Base-by-base conservation (phyloP, 2,888 invertebrate species). In the Ceratothoa steindachneri region DNA sequence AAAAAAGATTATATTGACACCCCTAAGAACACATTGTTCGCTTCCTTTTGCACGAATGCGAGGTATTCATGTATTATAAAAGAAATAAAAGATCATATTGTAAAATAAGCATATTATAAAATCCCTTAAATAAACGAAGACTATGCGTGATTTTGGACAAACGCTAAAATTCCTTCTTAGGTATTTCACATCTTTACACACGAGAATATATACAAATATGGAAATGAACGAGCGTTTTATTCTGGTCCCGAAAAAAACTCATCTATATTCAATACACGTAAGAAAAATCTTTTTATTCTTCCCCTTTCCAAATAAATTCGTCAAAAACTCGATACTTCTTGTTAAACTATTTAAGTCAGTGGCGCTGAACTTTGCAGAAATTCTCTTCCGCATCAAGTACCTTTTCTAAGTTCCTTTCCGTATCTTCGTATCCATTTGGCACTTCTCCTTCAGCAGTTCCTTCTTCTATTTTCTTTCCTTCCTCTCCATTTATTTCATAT, bases 211-310 rank as follows among this genome's bases (percentile, higher is more conserved):
- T 60, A 60, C 60, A 60, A 22, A 60, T 60, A 60, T 60, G 60
- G 60, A 60, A 60, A 60, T 60, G 60, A 60, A 60, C 60, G 60
- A 60, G 60, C 12, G 24, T 60, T 60, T 60, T 60, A 60, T 60
- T 60, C 60, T 15, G 60, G 60, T 24, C 60, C 27, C n/a, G 24
- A 60, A 60, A 24, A 60, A 22, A 24, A 12, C 60, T 60, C 60
- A 60, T 60, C 60, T 60, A 60, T 60, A 60, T 60, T 60, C 60
- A 60, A 60, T 60, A 60, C 60, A 60, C 60, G 60, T 60, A 60
- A 24, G 60, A 60, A 60, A 60, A 60, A 60, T 60, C 60, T 60
- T 60, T 60, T 60, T 60, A 60, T 60, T 60, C 60, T n/a, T 60
- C 60, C 60, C 60, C 60, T 7, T 60, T 60, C 60, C 22, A 60